These are phyloP conservation scores for Drosophila kurseongensis DNA, from an alignment of 1,140 invertebrate species.

Conservation along the genomic window DNA sequence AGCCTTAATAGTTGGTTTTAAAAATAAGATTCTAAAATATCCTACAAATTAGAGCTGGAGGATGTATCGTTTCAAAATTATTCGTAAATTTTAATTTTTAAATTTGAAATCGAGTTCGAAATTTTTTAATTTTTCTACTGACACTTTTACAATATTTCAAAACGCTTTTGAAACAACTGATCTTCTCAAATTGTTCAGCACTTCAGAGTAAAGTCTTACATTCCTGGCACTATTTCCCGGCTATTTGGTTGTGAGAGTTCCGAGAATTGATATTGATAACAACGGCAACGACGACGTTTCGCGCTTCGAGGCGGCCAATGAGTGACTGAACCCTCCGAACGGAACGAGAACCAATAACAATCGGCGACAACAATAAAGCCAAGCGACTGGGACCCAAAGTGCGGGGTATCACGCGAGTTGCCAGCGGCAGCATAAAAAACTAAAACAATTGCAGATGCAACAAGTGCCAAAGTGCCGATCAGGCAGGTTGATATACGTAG, in stretches of 20 bases:
- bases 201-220: not conserved
- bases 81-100: not conserved
- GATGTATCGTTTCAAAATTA: no score
- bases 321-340: slow-evolving; percentile 69
- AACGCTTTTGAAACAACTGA: not conserved
- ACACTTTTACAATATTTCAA: no score
- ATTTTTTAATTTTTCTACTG: not conserved
- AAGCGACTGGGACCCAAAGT: slow-evolving; percentile 53
- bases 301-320: slow-evolving; percentile 62
- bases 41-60: no score
- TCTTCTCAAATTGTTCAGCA: not conserved
- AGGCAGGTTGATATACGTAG: slow-evolving; percentile 43
- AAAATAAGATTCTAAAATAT: not conserved
- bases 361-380: slow-evolving; percentile 18
- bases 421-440: slow-evolving; percentile 64
- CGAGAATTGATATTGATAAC: slow-evolving; percentile 18
- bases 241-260: not conserved
- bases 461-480: slow-evolving; percentile 76
- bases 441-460: slow-evolving; percentile 51
- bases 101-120: not conserved
- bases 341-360: slow-evolving; percentile 49
- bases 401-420: slow-evolving; percentile 70
- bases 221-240: not conserved
- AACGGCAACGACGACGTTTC: slow-evolving; percentile 53
- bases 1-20: no score